Base-by-base conservation (phyloP, 2,888 invertebrate species). In the Tenthredo mesomela region DNA sequence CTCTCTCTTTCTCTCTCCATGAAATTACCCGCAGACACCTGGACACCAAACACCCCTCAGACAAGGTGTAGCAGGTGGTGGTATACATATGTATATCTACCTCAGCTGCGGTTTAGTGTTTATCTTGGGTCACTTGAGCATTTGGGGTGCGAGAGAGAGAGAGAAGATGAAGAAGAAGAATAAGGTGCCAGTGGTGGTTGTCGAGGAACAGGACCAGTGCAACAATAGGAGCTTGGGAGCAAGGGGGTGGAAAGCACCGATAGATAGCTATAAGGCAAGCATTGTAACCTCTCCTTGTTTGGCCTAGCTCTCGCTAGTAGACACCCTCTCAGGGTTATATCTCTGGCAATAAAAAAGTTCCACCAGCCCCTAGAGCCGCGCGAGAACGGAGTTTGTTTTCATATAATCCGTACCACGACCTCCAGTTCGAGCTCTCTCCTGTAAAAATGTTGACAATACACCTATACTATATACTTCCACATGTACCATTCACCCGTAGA, bases 301-400 rank as follows among this genome's bases (percentile, higher is more conserved):
- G 75, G 21, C 70, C 70, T 37, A 25, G 25, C 18, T 40, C 15
- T 40, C 15, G 37, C 40, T 29, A n/a, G 40, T 40, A n/a, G 25
- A 25, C 75, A 75, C 47, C 75, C 75, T 75, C 75, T 75, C 21
- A 43, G 75, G 75, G 25, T 47, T 75, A 75, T 75, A 61, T 61
- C 77, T 77, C 33, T 33, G 77, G 77, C 77, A 77, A 77, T 77
- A 54, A 54, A 77, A 77, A 77, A 77, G 77, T 50, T 77, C 47
- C 47, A 18, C 77, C 77, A 33, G 15, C 12, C 12, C 77, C 50
- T 25, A 25, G 21, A 61, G 25, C 61, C 21, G 29, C 21, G 29
- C 29, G n/a, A 25, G 61, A 61, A 61, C 61, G 15, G 77, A 77
- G 77, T 77, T 77, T 77, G 77, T 77, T 77, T 77, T 77, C 77